Evolutionary conservation across 2,888 invertebrate species (phyloP).

Genomic region (Aradus depressus): DNA sequence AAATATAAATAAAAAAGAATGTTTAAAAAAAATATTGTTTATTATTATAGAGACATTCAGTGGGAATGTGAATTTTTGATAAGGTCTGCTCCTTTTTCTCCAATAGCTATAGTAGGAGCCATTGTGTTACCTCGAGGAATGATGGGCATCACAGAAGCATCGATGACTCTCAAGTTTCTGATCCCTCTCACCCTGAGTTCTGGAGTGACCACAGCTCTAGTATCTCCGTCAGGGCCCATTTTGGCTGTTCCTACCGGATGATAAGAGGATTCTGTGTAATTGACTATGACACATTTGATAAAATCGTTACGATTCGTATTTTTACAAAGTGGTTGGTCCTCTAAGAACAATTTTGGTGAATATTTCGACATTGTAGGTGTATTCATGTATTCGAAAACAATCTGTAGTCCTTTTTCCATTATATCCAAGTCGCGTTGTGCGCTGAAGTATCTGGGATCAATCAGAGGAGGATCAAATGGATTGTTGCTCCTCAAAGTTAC

Average conservation of each 20-base stretch:
- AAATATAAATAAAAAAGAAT: too few relatives aligned
- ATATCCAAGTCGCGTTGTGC: constrained; percentile 2
- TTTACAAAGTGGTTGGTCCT: neutral
- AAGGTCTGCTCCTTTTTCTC: constrained; percentile 18
- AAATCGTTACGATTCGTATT: constrained; percentile 1
- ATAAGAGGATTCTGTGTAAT: constrained; percentile 9
- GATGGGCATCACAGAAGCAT: constrained; percentile 18
- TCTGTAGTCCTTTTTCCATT: constrained; percentile 1
- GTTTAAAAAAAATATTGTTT: too few relatives aligned
- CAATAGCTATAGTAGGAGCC: constrained; percentile 17
- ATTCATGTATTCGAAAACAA: constrained; percentile 2
- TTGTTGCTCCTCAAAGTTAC: constrained; percentile 5
- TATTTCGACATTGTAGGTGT: constrained; percentile 3
- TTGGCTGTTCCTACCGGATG: constrained; percentile 17
- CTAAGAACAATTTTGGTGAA: neutral
- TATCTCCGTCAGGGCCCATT: constrained; percentile 9
- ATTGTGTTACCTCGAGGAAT: constrained; percentile 17
- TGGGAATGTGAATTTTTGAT: too few relatives aligned
- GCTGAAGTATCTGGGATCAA: constrained; percentile 10
- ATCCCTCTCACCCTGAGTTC: constrained; percentile 14
- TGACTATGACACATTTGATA: constrained; percentile 2
- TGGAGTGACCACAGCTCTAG: constrained; percentile 10
- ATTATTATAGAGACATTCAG: too few relatives aligned
- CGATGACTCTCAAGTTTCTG: constrained; percentile 11
- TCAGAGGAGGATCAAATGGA: constrained; percentile 4